Conservation (phyloP, 1,140 invertebrate genomes). For the Agraylea sexmaculata region DNA sequence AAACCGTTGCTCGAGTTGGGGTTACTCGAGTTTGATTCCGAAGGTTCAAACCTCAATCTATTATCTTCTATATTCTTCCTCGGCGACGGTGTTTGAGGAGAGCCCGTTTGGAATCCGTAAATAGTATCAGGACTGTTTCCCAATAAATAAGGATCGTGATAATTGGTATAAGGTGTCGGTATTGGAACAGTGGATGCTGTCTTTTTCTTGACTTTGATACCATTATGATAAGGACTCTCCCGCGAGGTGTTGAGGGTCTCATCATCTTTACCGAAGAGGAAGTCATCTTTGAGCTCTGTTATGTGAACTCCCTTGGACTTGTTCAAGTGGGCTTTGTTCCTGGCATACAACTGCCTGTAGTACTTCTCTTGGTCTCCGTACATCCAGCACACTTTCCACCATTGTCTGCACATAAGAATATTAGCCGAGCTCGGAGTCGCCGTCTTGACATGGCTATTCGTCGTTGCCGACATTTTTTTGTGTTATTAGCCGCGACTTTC, state of each 20-base stretch:
- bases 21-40: neutral
- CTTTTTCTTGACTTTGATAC: conserved; percentile 30
- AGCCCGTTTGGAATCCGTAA: conserved; percentile 20
- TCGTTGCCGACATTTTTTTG: conserved; percentile 39
- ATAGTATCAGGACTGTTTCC: conserved; percentile 17
- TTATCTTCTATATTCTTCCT: conserved; percentile 10
- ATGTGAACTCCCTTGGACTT: conserved; percentile 35
- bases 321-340: conserved; percentile 26
- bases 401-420: conserved; percentile 71
- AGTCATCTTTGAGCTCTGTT: conserved; percentile 38
- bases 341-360: conserved; percentile 64
- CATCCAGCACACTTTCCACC: conserved; percentile 80
- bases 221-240: conserved; percentile 24
- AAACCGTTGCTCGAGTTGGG: neutral
- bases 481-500: no score
- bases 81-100: conserved; percentile 20
- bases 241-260: conserved; percentile 17
- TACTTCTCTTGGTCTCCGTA: conserved; percentile 75
- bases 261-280: conserved; percentile 24
- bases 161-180: conserved; percentile 12
- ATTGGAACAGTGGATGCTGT: conserved; percentile 19
- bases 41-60: neutral
- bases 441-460: conserved; percentile 36
- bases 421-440: conserved; percentile 50
- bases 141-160: conserved; percentile 18